A percentile compares a stretch with the other conserved stretches of the same genome.
Conservation (phyloP, 2,113 vertebrate species). For the Brachyhypopomus occidentalis region DNA sequence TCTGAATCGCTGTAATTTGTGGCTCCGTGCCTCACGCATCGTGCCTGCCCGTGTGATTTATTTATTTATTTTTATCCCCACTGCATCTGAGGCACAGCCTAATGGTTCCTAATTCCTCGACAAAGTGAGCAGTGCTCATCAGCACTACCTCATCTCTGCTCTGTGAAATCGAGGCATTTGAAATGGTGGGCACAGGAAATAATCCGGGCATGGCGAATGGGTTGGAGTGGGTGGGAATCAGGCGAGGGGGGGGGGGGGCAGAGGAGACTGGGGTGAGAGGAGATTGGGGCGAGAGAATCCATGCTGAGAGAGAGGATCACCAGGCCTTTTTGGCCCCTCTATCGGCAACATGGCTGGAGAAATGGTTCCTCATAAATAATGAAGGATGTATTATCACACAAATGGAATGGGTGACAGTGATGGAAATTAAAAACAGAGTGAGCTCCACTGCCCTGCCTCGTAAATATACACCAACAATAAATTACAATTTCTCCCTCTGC, state of each 20-base stretch:
- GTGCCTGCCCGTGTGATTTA: no score
- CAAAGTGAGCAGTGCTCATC: slow-evolving; percentile 6
- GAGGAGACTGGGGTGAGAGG: no score
- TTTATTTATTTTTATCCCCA: no score
- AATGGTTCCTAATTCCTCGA: slow-evolving; percentile 52
- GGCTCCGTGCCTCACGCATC: slow-evolving; percentile 22
- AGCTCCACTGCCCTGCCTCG: slow-evolving; percentile 30
- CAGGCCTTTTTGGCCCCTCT: slow-evolving; percentile 54
- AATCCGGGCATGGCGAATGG: slow-evolving; percentile 26
- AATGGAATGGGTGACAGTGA: slow-evolving; percentile 57
- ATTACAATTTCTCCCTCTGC: slow-evolving; percentile 34
- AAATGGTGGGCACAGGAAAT: slow-evolving; percentile 39
- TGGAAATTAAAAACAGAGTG: slow-evolving; percentile 56
- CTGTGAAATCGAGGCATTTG: slow-evolving; percentile 25
- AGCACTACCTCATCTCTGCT: neutral
- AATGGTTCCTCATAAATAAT: slow-evolving; percentile 66
- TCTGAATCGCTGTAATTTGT: slow-evolving; percentile 59
- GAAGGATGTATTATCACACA: slow-evolving; percentile 63
- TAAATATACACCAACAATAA: slow-evolving; percentile 53
- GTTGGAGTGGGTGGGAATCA: no score
- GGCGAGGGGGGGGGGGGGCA: neutral
- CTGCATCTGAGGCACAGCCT: slow-evolving; percentile 43
- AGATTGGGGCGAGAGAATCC: neutral
- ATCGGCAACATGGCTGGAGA: slow-evolving; percentile 59
- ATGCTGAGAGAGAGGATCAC: slow-evolving; percentile 37